Base-by-base conservation (phyloP, 92 coral and sea anemone species). In the Epizoanthus illoricatus region DNA sequence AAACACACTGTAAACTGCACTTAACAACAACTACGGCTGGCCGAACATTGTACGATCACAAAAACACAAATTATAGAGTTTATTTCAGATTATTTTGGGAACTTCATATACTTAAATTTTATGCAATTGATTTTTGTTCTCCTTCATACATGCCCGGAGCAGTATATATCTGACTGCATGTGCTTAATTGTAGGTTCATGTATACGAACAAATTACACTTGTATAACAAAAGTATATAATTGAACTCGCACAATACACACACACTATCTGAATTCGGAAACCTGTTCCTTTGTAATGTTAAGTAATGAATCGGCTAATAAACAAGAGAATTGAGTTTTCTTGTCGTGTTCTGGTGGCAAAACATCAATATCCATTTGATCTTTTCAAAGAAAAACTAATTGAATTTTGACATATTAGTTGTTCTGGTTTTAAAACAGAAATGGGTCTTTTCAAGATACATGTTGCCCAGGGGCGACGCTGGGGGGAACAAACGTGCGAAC, bases 251-350 rank as follows among this genome's bases (percentile, higher is more conserved):
- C 7, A 45, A 71, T n/a, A 47, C 59, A 71, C 59, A 71, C 52
- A 71, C 76, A 71, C 59, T 17, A 5, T 47, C 12, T 47, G 47
- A 42, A 71, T 43, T 71, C 52, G 60, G 19, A 47, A 71, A 71
- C 76, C 76, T 71, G 76, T 9, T 43, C 39, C 36, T 71, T 71
- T 71, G 60, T 43, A 71, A 71, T 68, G 49, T 13, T 45, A 15
- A 15, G 40, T 41, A 68, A 39, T 68, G 47, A 8, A 68, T 33
- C 19, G 17, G 13, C 49, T 16, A 68, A 68, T 16, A 68, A 68
- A 68, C 73, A 68, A 13, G n/a, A 0, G 12, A 68, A 33, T 20
- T 12, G n/a, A 36, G 4, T 0, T 67, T 67, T n/a, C n/a, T 3
- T 10, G 7, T 64, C 39, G 0, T 52, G 56, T 52, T 52, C 56